Evolutionary conservation across 1,140 invertebrate genomes (phyloP).

Genomic region (Galendromus occidentalis): DNA sequence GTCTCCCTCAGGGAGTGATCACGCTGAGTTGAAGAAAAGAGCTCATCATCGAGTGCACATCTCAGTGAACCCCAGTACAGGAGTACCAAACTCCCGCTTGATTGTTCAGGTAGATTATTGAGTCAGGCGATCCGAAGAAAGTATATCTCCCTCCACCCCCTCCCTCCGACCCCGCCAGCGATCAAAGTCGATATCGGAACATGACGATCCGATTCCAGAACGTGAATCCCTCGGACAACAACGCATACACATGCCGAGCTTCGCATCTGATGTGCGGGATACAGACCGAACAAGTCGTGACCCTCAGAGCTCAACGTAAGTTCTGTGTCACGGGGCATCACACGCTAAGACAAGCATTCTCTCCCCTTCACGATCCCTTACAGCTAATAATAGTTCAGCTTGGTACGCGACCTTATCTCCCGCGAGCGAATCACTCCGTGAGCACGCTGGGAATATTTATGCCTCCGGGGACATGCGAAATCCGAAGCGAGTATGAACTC

Average conservation of each 20-base stretch:
- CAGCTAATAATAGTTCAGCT: no score
- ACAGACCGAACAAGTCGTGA: not conserved
- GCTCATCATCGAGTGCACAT: slow-evolving; percentile 2
- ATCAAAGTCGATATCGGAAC: not conserved
- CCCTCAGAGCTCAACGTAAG: not conserved
- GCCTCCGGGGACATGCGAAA: no score
- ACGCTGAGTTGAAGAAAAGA: not conserved
- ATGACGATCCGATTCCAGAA: not conserved
- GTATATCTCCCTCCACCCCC: no score
- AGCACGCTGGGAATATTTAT: no score
- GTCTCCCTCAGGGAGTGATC: not conserved
- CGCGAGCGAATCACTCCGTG: no score
- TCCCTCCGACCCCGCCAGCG: no score
- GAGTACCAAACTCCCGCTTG: not conserved
- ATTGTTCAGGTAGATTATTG: not conserved
- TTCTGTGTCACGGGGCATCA: not conserved
- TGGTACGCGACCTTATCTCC: no score
- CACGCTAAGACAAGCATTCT: no score
- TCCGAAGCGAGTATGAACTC: no score
- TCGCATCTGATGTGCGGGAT: slow-evolving; percentile 1
- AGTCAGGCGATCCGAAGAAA: no score
- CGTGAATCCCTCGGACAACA: not conserved
- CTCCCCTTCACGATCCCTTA: no score
- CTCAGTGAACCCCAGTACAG: not conserved
- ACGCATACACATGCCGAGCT: not conserved